Evolutionary conservation across 2,113 vertebrate species (phyloP).

Genomic region (Oncorhynchus clarkii): DNA sequence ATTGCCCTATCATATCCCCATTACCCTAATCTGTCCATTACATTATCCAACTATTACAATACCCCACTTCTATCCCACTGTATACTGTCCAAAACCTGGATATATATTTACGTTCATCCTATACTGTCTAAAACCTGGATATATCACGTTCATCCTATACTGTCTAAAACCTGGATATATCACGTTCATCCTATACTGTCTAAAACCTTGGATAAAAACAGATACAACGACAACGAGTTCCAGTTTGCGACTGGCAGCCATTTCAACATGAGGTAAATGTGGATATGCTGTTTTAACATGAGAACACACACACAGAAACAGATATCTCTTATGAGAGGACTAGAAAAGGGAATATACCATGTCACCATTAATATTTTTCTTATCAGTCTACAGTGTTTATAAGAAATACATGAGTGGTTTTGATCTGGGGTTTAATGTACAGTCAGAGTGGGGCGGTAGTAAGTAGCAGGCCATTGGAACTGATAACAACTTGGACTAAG

Average conservation of each 20-base stretch:
- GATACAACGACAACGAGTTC: constrained; percentile 22
- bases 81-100: constrained; percentile 22
- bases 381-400: constrained; percentile 24
- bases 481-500: constrained; percentile 12
- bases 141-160: too few species aligned
- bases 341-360: constrained; percentile 26
- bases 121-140: too few species aligned
- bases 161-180: too few species aligned
- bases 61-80: background rate
- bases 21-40: constrained; percentile 42
- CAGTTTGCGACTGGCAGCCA: constrained; percentile 18
- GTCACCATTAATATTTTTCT: constrained; percentile 1
- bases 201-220: constrained; percentile 32
- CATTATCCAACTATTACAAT: constrained; percentile 12
- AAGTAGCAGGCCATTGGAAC: constrained; percentile 9
- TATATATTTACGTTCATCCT: background rate
- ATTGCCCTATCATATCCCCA: constrained; percentile 31
- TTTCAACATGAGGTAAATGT: constrained; percentile 55
- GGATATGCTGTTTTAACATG: constrained; percentile 13
- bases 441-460: background rate
- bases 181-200: background rate
- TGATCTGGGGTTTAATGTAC: constrained; percentile 25
- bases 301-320: constrained; percentile 32
- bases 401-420: constrained; percentile 32
- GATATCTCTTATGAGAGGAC: constrained; percentile 24